These are phyloP conservation scores for Crossaster papposus DNA, from an alignment of 53 echinoderm and acorn worm species.

Conservation along the genomic window DNA sequence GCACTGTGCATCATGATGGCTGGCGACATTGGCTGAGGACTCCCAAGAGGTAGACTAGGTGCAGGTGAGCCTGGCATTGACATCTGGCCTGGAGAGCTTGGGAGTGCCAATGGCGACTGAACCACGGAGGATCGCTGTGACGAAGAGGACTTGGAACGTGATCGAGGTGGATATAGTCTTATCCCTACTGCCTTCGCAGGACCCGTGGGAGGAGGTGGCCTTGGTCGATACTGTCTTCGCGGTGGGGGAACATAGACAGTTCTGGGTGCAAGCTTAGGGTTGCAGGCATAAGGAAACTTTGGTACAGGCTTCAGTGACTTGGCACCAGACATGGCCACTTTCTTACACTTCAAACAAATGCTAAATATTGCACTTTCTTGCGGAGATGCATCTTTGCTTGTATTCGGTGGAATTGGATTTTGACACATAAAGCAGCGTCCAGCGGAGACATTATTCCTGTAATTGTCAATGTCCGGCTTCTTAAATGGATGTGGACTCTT, in stretches of 20 bases:
- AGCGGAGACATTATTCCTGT: slow-evolving; percentile 78
- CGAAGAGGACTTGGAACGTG: slow-evolving; percentile 59
- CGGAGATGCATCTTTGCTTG: slow-evolving; percentile 69
- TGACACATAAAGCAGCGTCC: slow-evolving; percentile 86
- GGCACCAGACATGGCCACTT: slow-evolving; percentile 74
- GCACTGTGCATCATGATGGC: slow-evolving; percentile 58
- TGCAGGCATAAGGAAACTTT: slow-evolving; percentile 85
- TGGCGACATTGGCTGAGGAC: slow-evolving; percentile 75
- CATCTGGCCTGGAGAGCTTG: slow-evolving; percentile 53
- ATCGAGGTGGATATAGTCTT: slow-evolving; percentile 49
- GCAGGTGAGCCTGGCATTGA: slow-evolving; percentile 73
- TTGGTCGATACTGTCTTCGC: slow-evolving; percentile 18
- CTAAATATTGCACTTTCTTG: slow-evolving; percentile 68
- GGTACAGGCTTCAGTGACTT: slow-evolving; percentile 73
- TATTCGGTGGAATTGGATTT: slow-evolving; percentile 75
- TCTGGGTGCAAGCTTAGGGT: slow-evolving; percentile 69
- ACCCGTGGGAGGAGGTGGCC: slow-evolving; percentile 18
- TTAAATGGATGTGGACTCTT: slow-evolving; percentile 68
- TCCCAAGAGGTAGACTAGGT: slow-evolving; percentile 69
- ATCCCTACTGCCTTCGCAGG: slow-evolving; percentile 52
- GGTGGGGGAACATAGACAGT: slow-evolving; percentile 50
- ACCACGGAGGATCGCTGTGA: slow-evolving; percentile 54
- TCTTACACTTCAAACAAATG: slow-evolving; percentile 81
- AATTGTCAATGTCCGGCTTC: slow-evolving; percentile 87
- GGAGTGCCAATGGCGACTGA: slow-evolving; percentile 40